A percentile compares a stretch with the other conserved stretches of the same genome.
phyloP scores from a whole-genome alignment of 1,140 invertebrate genomes.

The Pteromalus puparum region DNA sequence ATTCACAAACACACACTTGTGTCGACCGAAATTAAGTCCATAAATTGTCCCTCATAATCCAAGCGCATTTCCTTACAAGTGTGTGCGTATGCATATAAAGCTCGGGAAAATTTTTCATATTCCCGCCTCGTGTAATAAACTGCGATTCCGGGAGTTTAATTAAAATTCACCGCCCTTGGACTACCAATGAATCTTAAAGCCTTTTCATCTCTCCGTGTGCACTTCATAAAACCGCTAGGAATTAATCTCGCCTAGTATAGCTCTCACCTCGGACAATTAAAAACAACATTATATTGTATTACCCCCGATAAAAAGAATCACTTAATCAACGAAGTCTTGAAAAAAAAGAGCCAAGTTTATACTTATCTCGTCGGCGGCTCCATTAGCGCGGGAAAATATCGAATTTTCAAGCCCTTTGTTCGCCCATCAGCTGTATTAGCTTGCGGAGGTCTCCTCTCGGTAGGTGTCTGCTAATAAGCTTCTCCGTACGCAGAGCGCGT shows the following conservation, averaged over 20 bases:
- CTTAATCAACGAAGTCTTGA: background rate
- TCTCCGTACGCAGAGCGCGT: background rate
- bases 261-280: too few species aligned
- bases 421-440: background rate
- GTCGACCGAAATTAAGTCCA: too few species aligned
- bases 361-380: background rate
- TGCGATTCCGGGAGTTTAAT: constrained; percentile 21
- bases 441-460: background rate
- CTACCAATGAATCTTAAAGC: constrained; percentile 20
- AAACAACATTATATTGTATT: too few species aligned
- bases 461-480: constrained; percentile 5
- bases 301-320: background rate
- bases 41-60: too few species aligned
- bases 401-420: background rate
- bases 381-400: background rate
- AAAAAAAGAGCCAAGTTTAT: too few species aligned
- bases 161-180: constrained; percentile 19
- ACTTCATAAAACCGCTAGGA: background rate
- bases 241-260: too few species aligned
- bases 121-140: constrained; percentile 6
- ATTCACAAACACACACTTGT: too few species aligned
- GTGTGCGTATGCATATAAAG: background rate
- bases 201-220: background rate
- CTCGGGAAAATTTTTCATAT: constrained; percentile 11
- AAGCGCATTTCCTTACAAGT: background rate